Evolutionary conservation across 2,113 vertebrate genomes (phyloP), one percentile per base, ranked within the genome.

Genomic region (Vanacampus margaritifer): DNA sequence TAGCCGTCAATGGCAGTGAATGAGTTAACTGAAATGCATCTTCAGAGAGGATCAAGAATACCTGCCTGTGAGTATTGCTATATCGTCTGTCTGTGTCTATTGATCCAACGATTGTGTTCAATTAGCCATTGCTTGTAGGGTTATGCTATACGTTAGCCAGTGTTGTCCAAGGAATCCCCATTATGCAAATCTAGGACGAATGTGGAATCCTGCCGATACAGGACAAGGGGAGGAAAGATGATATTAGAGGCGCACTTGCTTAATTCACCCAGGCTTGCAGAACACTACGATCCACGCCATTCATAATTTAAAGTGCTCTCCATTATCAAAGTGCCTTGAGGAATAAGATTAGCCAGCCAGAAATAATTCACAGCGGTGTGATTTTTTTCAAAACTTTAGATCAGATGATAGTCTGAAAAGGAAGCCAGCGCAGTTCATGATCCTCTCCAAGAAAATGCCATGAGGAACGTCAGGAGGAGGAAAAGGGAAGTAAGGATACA

Each of bases 271-370:
- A 17, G 61, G 77, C 84, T 69, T 74, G 75, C 84, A 70, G 78
- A 87, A 85, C 69, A 77, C 77, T 87, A 87, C 88, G 84, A 90
- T 88, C 84, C 78, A 78, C 75, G 50, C 39, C 78, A 89, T 91
- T 87, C 85, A 90, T 90, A 87, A 91, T 91, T 90, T 82, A 91
- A 62, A 74, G 59, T 85, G 70, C 13, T 84, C 88, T 89, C 88
- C 89, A 90, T 89, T 88, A 89, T 91, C 86, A 89, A 80, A 83
- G 88, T 84, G 84, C 86, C 85, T 79, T 83, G 81, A 88, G 87
- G 87, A 87, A 90, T 84, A 84, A 84, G 82, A 86, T 74, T 73
- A 89, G 85, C 69, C 78, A 89, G 83, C 81, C 82, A 85, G 86
- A 89, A 87, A 89, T 88, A 90, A 89, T 83, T 84, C 64, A 71